A percentile compares a stretch with the other conserved stretches of the same genome.
Evolutionary conservation across 2,888 invertebrate species (phyloP).

Genomic region (Pycnomerus fuliginosus): DNA sequence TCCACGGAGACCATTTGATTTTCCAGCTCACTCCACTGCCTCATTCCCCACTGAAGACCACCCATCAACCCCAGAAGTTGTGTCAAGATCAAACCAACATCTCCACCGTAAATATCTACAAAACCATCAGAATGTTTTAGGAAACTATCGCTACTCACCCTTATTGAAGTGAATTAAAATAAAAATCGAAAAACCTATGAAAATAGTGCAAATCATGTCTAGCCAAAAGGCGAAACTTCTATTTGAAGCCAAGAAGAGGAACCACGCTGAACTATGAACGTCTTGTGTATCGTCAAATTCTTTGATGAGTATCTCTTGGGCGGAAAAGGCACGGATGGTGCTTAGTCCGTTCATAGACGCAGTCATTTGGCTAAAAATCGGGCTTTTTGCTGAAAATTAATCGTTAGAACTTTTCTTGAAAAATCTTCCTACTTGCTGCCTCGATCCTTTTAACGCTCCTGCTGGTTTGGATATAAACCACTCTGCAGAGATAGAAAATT

Average conservation of each 20-base stretch:
- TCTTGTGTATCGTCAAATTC: conserved; percentile 67
- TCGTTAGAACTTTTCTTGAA: background rate
- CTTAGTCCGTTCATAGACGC: conserved; percentile 74
- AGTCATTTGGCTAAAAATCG: conserved; percentile 74
- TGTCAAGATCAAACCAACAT: conserved; percentile 77
- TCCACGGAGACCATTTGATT: conserved; percentile 58
- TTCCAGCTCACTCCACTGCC: conserved; percentile 81
- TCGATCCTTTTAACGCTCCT: conserved; percentile 72
- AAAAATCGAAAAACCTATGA: conserved; percentile 54
- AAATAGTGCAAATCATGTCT: conserved; percentile 66
- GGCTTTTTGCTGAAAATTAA: conserved; percentile 67
- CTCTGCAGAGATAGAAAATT: conserved; percentile 65
- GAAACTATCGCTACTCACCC: conserved; percentile 21
- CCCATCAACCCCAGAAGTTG: conserved; percentile 73
- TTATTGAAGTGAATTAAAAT: conserved; percentile 34
- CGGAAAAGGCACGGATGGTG: conserved; percentile 72
- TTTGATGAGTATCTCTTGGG: conserved; percentile 61
- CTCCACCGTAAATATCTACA: conserved; percentile 63
- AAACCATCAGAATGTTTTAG: conserved; percentile 6
- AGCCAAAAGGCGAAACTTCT: conserved; percentile 72
- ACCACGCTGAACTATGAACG: conserved; percentile 74
- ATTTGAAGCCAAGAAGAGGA: conserved; percentile 62
- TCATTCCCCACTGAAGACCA: conserved; percentile 62
- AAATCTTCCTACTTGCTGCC: conserved; percentile 65
- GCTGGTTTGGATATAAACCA: conserved; percentile 72